Percentiles rank a stretch among this genome's conserved stretches.
These are phyloP conservation scores for Alectura lathami DNA, from an alignment of 2,113 vertebrate genomes.

Conservation along the genomic window DNA sequence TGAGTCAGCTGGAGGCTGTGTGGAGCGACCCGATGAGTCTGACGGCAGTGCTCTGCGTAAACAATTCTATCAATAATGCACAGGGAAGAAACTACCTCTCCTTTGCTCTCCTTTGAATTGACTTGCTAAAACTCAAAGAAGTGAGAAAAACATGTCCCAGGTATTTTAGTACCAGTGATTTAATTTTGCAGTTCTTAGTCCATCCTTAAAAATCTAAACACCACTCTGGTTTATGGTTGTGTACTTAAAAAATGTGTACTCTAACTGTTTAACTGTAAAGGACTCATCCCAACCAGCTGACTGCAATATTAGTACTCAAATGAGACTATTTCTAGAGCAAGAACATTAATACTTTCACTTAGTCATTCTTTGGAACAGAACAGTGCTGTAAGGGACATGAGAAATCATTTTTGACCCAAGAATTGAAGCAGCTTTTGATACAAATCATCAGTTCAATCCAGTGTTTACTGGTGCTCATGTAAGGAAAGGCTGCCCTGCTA, in stretches of 20 bases:
- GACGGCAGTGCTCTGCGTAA: not conserved
- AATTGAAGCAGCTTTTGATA: not conserved
- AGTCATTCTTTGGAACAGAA: not conserved
- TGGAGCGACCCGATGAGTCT: not conserved
- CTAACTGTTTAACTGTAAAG: not conserved
- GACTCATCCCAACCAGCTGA: not conserved
- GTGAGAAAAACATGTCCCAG: not conserved
- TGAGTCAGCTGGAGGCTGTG: not conserved
- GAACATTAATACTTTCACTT: not conserved
- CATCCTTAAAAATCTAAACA: not conserved
- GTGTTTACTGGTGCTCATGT: not conserved
- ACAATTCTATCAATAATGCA: accelerated
- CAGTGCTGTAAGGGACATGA: not conserved
- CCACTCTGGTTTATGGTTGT: accelerated
- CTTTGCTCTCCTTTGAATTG: accelerated
- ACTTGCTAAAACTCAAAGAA: not conserved
- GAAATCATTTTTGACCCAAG: not conserved
- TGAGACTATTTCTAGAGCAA: not conserved
- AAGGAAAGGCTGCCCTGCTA: not conserved
- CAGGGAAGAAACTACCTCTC: not conserved
- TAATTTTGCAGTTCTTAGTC: not conserved
- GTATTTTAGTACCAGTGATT: not conserved
- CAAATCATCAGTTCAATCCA: not conserved
- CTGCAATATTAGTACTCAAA: not conserved
- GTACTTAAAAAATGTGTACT: accelerated